phyloP scores from a whole-genome alignment of 2,113 vertebrate species.

The Ammodytes dubius region DNA sequence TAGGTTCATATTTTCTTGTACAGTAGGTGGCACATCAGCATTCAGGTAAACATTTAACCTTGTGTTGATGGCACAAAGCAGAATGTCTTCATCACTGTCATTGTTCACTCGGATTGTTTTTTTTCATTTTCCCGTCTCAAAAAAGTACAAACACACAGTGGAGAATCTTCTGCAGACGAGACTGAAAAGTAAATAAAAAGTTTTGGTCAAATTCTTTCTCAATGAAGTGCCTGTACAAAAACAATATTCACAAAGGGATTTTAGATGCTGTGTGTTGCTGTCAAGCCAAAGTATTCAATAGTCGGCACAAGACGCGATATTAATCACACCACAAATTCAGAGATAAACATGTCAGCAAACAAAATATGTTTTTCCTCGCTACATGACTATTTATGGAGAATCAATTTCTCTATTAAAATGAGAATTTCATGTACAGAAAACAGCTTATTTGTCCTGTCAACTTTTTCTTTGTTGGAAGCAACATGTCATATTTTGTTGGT shows the following conservation, averaged over 20 bases:
- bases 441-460: constrained; percentile 5
- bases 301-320: neutral
- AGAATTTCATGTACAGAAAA: constrained; percentile 9
- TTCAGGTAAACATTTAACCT: neutral
- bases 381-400: neutral
- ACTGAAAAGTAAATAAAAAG: neutral
- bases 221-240: neutral
- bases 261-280: neutral
- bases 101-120: neutral
- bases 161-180: neutral
- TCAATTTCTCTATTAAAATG: neutral
- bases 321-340: neutral
- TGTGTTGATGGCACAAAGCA: neutral
- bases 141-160: neutral
- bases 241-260: neutral
- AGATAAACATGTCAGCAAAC: constrained; percentile 18
- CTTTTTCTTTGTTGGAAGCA: constrained; percentile 6
- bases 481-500: constrained; percentile 19
- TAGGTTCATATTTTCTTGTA: neutral
- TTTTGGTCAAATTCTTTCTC: neutral
- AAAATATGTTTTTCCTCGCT: neutral
- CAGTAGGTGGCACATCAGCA: constrained; percentile 1
- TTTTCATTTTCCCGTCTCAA: neutral
- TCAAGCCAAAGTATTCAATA: constrained; percentile 6
- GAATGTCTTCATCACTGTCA: neutral